phyloP scores from a whole-genome alignment of 2,113 vertebrate species.

The Taxidea taxus region DNA sequence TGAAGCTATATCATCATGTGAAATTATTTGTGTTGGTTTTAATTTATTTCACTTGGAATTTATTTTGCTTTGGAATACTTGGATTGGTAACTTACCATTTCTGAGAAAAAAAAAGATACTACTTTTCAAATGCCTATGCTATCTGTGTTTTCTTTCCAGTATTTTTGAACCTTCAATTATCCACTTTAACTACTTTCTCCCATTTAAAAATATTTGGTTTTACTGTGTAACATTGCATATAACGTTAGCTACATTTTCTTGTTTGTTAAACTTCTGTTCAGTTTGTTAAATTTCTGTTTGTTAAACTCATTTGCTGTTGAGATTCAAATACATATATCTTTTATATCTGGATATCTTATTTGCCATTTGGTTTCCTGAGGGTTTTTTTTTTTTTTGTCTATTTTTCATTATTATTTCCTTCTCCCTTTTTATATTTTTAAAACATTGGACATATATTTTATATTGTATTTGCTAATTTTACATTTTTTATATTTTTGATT shows the following conservation, averaged over 20 bases:
- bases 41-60: background rate
- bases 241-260: background rate
- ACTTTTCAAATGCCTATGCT: background rate
- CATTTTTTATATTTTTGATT: background rate
- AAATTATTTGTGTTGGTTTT: background rate
- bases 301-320: background rate
- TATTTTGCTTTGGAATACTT: background rate
- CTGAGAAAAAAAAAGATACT: background rate
- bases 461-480: background rate
- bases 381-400: background rate
- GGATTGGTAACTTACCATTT: background rate
- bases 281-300: background rate
- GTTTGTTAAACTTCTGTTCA: background rate
- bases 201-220: background rate
- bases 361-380: background rate
- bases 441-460: background rate
- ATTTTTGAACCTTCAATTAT: background rate
- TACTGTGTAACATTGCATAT: background rate
- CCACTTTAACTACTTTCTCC: background rate
- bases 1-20: background rate
- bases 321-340: background rate
- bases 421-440: background rate
- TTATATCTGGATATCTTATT: background rate
- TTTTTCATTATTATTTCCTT: background rate
- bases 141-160: background rate